Base-by-base conservation (phyloP, 2,888 invertebrate species). In the Chrysodeixis includens region DNA sequence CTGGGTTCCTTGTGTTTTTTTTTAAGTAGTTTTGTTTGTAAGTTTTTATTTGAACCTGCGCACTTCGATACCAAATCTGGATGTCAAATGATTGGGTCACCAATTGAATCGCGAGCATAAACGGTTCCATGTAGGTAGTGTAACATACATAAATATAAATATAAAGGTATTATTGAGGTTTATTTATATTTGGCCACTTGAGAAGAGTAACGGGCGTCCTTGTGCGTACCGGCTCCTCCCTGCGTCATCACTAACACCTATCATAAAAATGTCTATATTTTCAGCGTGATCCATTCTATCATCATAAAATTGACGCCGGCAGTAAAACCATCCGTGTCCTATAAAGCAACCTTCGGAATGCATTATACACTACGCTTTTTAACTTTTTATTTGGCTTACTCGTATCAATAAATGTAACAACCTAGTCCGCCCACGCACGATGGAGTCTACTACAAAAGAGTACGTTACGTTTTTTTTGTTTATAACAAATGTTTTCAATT, bases 221-320 rank as follows among this genome's bases (percentile, higher is more conserved):
- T 81, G 83, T 72, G 69, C 30, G 57, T 58, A 35, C 54, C 22
- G 71, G 71, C 78, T 80, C 73, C 79, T 83, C 76, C 67, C 81
- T 85, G 82, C 83, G 87, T 86, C 86, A 88, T 86, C 82, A 83
- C 77, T 84, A 79, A 85, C 83, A 86, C 83, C 79, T 86, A 80
- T 83, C 89, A 89, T 93, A 92, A 92, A 92, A 92, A 89, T 88
- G 86, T 87, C 86, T 87, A 89, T 91, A 92, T 89, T 84, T 88
- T 88, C 88, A 86, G 83, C 86, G 88, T 84, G 86, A 88, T 89
- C 86, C 82, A 87, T 88, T 79, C 91, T 88, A 92, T 91, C 87
- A 92, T 90, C 93, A 85, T 93, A 93, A 93, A 93, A 89, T 86
- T 79, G 84, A 83, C 78, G 84, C 66, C 80, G 86, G 88, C 74